phyloP scores from a whole-genome alignment of 2,113 vertebrate species.

The Cynoglossus semilaevis region DNA sequence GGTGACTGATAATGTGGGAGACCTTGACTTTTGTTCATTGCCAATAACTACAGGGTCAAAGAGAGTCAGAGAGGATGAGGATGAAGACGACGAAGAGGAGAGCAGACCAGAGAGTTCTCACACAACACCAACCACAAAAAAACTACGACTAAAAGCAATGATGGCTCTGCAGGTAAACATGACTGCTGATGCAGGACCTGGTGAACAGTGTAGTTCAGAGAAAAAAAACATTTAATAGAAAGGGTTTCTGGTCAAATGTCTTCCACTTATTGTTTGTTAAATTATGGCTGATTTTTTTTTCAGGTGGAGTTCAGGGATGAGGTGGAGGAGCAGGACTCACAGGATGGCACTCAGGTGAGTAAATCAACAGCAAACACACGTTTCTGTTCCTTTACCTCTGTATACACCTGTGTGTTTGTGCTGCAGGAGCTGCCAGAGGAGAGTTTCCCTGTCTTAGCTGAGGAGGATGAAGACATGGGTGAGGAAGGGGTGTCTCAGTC shows the following conservation, averaged over 20 bases:
- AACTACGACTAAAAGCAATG: slow-evolving; percentile 78
- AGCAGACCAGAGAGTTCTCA: slow-evolving; percentile 79
- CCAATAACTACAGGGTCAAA: slow-evolving; percentile 81
- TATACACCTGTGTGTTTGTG: background rate
- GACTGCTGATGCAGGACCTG: no score
- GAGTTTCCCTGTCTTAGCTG: slow-evolving; percentile 76
- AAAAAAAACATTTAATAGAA: no score
- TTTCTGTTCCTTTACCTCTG: no score
- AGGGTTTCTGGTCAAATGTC: no score
- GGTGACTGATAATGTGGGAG: no score
- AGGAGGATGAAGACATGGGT: slow-evolving; percentile 63
- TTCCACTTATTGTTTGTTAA: background rate
- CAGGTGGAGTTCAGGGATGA: slow-evolving; percentile 63
- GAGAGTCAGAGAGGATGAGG: slow-evolving; percentile 80
- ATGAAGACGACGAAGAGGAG: slow-evolving; percentile 67
- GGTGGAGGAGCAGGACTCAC: slow-evolving; percentile 39
- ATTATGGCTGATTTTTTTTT: slow-evolving; percentile 6
- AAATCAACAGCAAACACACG: no score
- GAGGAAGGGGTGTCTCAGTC: slow-evolving; percentile 81
- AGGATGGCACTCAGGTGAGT: slow-evolving; percentile 63
- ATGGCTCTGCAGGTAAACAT: slow-evolving; percentile 80
- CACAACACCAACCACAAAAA: slow-evolving; percentile 81
- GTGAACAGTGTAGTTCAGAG: no score
- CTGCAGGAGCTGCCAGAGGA: slow-evolving; percentile 82
- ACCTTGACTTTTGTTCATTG: slow-evolving; percentile 60